Evolutionary conservation across 2,113 vertebrate species (phyloP), one percentile per base, ranked within the genome.

Genomic region (Sander vitreus): DNA sequence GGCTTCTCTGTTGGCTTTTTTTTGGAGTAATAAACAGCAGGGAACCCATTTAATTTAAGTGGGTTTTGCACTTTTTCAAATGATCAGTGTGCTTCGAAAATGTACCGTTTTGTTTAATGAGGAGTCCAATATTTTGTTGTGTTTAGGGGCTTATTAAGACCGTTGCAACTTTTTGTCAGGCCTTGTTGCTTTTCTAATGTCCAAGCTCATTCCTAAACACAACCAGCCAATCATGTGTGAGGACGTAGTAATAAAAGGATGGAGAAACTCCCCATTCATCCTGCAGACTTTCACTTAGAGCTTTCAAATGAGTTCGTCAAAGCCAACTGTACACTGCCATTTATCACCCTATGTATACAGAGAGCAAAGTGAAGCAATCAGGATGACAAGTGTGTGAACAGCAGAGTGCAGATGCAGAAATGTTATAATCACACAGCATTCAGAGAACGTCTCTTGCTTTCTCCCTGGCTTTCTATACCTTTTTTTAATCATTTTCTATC

Each of bases 281-380:
- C n/a, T 60, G 76, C 25, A 48, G 45, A 73, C 33, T 70, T 57
- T 84, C 30, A 65, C 60, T 51, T 43, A 55, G 21, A 69, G 48
- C 45, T 73, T 60, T 70, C 51, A 33, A 50, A 55, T 19, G 33
- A 50, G 73, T 74, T 65, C 71, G 43, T 80, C 85, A 83, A 54
- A 86, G 25, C 53, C 65, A 23, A 58, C 53, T 36, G 51, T 58
- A 58, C 65, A 3, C 30, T 14, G 57, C 54, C 71, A 64, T 88
- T 82, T 54, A 72, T 85, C 43, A 55, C 11, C 51, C 62, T 65
- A 43, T 80, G 53, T 64, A 45, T 16, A 51, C 60, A n/a, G 76
- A 77, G 71, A 68, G 2, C 39, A 67, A 71, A 76, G 65, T 30
- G 71, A 68, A 59, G 72, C 76, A 68, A 72, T 80, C 86, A 65